Percentiles rank a stretch among this genome's conserved stretches.
These are phyloP conservation scores for Notocelia uddmanniana DNA, from an alignment of 2,888 invertebrate genomes.

Conservation along the genomic window DNA sequence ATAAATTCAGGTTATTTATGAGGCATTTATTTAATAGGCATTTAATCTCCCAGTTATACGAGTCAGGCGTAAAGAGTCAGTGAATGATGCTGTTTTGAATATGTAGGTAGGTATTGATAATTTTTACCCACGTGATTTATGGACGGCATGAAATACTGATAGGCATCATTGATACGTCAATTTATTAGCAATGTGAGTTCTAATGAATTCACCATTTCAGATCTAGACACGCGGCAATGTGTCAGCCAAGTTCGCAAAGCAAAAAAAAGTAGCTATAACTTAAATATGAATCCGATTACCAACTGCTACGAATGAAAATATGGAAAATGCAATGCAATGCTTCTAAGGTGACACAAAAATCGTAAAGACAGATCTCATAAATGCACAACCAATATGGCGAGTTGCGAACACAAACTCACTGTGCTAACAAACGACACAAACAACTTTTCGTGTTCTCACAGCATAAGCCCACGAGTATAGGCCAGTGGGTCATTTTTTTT, in stretches of 20 bases:
- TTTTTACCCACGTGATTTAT: constrained; percentile 12
- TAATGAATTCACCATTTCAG: not conserved
- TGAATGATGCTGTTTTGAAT: constrained; percentile 45
- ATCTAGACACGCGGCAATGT: no score
- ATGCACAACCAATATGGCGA: not conserved
- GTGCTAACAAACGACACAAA: not conserved
- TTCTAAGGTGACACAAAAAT: not conserved
- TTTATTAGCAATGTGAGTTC: not conserved
- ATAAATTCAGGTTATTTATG: constrained; percentile 82
- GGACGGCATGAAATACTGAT: not conserved
- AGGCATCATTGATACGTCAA: not conserved
- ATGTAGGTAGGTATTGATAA: not conserved
- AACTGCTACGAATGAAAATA: not conserved
- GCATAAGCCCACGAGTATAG: not conserved
- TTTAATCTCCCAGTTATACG: constrained; percentile 69
- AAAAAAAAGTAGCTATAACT: no score
- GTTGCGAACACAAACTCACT: not conserved
- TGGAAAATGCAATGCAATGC: not conserved
- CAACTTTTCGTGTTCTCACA: not conserved
- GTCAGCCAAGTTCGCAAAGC: no score
- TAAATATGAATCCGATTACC: not conserved
- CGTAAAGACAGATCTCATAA: not conserved
- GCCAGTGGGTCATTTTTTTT: constrained; percentile 26
- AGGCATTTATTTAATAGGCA: constrained; percentile 70
- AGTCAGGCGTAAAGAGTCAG: constrained; percentile 51